Conservation (phyloP, 1,140 invertebrate species). For the Bombus consobrinus region DNA sequence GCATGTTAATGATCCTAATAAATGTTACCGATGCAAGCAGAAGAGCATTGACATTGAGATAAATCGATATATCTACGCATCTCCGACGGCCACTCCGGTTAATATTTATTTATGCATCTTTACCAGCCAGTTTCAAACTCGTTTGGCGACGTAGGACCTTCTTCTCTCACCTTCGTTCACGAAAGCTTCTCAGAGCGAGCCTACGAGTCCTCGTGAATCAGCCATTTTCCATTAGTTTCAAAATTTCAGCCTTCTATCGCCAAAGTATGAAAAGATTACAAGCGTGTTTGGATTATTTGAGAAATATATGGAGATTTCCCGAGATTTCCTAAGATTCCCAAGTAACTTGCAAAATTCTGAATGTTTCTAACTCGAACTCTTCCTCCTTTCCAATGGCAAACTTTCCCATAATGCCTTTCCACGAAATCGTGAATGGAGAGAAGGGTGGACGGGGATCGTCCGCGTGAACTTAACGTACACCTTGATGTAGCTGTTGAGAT, state of each 20-base stretch:
- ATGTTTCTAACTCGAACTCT: neutral
- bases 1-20: conserved; percentile 81
- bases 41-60: conserved; percentile 80
- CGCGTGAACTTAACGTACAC: neutral
- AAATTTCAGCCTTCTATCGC: neutral
- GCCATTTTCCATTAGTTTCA: neutral
- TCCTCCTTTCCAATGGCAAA: neutral
- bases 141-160: conserved; percentile 76
- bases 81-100: conserved; percentile 72
- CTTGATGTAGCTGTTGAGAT: conserved; percentile 34
- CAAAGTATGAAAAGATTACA: no score
- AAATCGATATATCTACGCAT: conserved; percentile 74
- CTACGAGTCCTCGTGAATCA: neutral
- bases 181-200: conserved; percentile 52
- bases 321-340: neutral
- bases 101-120: conserved; percentile 79
- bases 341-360: neutral
- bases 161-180: conserved; percentile 58
- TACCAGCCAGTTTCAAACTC: conserved; percentile 74
- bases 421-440: neutral
- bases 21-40: conserved; percentile 77
- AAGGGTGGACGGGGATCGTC: neutral
- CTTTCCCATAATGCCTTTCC: neutral
- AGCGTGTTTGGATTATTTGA: no score
- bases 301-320: no score